A percentile compares a stretch with the other conserved stretches of the same genome.
phyloP scores from a whole-genome alignment of 2,797 vertebrate genomes.

The Pristis pectinata region DNA sequence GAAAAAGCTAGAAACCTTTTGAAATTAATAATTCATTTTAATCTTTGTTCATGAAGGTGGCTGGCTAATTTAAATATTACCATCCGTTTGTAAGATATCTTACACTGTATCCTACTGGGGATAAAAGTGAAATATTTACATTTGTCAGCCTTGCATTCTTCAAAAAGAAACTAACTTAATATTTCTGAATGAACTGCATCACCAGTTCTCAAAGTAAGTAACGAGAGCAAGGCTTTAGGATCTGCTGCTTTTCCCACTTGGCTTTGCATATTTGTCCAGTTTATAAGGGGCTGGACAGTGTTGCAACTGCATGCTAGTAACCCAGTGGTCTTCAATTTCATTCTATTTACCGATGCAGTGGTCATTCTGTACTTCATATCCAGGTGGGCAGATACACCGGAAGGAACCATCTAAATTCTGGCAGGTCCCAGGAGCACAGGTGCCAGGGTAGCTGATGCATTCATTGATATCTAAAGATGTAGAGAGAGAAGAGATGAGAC shows the following conservation, averaged over 20 bases:
- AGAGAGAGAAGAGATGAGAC: neutral
- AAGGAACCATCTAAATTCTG: slow-evolving; percentile 90
- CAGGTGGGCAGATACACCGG: slow-evolving; percentile 81
- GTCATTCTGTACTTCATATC: slow-evolving; percentile 84
- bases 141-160: neutral
- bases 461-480: slow-evolving; percentile 72
- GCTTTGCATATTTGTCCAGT: neutral
- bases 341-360: slow-evolving; percentile 75
- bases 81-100: neutral
- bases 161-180: neutral
- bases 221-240: neutral
- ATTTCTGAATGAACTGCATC: neutral
- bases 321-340: neutral
- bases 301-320: neutral
- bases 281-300: neutral
- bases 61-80: neutral
- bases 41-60: neutral
- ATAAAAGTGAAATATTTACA: neutral
- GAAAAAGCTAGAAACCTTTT: neutral
- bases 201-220: neutral
- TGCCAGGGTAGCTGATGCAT: slow-evolving; percentile 72
- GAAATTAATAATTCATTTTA: neutral
- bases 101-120: neutral
- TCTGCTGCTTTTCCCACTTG: neutral
- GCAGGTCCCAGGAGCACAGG: slow-evolving; percentile 86